phyloP scores from a whole-genome alignment of 1,140 invertebrate species.

The Lepeophtheirus salmonis region DNA sequence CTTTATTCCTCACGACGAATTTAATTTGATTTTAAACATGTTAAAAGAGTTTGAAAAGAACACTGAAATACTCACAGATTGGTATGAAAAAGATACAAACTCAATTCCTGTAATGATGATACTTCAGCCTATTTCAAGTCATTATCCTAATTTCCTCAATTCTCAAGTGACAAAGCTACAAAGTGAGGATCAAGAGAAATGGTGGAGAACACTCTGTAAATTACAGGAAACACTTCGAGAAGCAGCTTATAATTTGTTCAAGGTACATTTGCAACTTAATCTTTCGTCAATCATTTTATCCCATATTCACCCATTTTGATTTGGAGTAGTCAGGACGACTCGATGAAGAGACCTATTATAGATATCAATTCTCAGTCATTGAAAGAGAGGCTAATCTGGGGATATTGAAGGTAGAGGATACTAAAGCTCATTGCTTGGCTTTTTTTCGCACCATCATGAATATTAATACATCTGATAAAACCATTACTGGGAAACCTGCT shows the following conservation, averaged over 20 bases:
- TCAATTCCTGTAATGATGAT: constrained; percentile 49
- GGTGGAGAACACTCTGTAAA: constrained; percentile 6
- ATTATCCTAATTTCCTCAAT: constrained; percentile 91
- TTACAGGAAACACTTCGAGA: neutral
- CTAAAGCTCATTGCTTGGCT: neutral
- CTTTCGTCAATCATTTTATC: neutral
- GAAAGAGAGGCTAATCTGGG: constrained; percentile 1
- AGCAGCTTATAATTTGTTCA: neutral
- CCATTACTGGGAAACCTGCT: neutral
- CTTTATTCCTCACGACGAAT: neutral
- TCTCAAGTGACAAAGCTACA: neutral
- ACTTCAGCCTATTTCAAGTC: constrained; percentile 88
- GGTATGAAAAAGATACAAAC: constrained; percentile 10
- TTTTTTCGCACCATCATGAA: constrained; percentile 7
- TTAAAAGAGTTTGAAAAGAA: constrained; percentile 4
- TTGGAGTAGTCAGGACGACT: constrained; percentile 2
- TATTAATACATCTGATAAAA: constrained; percentile 9
- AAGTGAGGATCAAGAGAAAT: constrained; percentile 5
- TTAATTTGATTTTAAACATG: neutral
- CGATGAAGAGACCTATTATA: neutral
- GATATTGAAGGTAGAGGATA: neutral
- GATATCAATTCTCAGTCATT: neutral
- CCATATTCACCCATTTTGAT: neutral
- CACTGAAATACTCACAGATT: neutral
- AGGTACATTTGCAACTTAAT: neutral